Base-by-base conservation (phyloP, 2,797 vertebrate species). In the Mastacembelus armatus region DNA sequence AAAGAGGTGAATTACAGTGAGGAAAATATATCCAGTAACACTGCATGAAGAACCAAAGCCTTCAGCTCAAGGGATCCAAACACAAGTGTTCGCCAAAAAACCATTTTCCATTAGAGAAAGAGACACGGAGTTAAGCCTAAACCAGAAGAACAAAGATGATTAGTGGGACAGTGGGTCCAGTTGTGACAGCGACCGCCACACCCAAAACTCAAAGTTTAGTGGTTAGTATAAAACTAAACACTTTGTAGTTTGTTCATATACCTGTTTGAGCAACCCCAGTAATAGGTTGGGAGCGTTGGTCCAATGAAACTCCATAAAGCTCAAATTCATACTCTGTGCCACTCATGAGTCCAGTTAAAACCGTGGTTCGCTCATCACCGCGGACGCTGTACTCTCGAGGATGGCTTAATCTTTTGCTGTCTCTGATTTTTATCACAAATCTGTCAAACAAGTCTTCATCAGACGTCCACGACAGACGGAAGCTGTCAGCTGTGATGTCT, bases 391-490 rank as follows among this genome's bases (percentile, higher is more conserved):
- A 85, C 85, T 97, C 95, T 77, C 92, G 90, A 9, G 95, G 96
- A 43, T 95, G 94, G 62, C 90, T 90, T 45, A 94, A 91, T 78
- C 92, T 94, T 89, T 95, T 96, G 83, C 89, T 86, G 85, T 98
- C 96, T 91, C 95, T 95, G 88, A 98, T 93, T 95, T 95, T 98
- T 91, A 99, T 95, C 81, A 96, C 91, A 92, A 97, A 98, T 86
- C 93, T 94, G 91, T 98, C 95, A 90, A 98, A 99, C 88, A 94
- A 69, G 75, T 94, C 95, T 2, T 97, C 95, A 19, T 96, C 95
- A 2, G 95, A 93, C 4, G 95, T 94, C 97, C 97, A 98, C 16
- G 96, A 95, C 70, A 98, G 91, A 60, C 94, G 96, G 91, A 99
- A 98, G 77, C 96, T 80, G 1, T 96, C 93, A 0, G 94, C 90